Base-by-base conservation (phyloP, 2,113 vertebrate species). In the Platanista minor region DNA sequence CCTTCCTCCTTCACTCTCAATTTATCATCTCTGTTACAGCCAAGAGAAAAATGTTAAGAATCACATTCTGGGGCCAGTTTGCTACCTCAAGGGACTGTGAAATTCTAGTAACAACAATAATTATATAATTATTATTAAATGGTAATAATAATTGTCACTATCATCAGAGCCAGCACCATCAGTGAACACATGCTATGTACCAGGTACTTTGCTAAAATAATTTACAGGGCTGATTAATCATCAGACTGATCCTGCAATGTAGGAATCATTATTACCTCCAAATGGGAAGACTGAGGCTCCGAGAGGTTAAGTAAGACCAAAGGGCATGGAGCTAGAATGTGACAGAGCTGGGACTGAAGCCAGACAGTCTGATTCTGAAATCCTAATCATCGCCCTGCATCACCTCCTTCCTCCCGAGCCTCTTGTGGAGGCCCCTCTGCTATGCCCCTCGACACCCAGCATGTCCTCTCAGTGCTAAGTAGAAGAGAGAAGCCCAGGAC, bases 1-100 rank as follows among this genome's bases (percentile, higher is more conserved):
- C 84, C 74, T 92, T 43, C 78, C 23, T n/a, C 10, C 27, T 88
- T 78, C 52, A 20, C 83, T 86, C 91, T 33, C 69, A n/a, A 85
- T 87, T 69, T 54, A 80, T 96, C 96, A 96, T 49, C 86, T 82
- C 31, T 2, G 31, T 71, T 57, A 62, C 33, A 61, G 61, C 52
- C 59, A 57, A 71, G 54, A 91, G 27, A 43, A 85, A 85, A 66
- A 49, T 4, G 27, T 4, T 4, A 27, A 43, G 64, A 75, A 64
- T 33, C 69, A 17, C 0, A 49, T n/a, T 57, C 59, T 6, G 61
- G 41, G 39, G 21, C 66, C 36, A 8, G 69, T 64, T 6, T 18
- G 20, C 52, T 62, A 52, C 57, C 89, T 36, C 1, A 14, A 90
- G 52, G 71, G 75, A 43, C 6, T n/a, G 31, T 14, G 31, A 77